Base-by-base conservation (phyloP, 2,113 vertebrate species). In the Illadopsis cleaveri region DNA sequence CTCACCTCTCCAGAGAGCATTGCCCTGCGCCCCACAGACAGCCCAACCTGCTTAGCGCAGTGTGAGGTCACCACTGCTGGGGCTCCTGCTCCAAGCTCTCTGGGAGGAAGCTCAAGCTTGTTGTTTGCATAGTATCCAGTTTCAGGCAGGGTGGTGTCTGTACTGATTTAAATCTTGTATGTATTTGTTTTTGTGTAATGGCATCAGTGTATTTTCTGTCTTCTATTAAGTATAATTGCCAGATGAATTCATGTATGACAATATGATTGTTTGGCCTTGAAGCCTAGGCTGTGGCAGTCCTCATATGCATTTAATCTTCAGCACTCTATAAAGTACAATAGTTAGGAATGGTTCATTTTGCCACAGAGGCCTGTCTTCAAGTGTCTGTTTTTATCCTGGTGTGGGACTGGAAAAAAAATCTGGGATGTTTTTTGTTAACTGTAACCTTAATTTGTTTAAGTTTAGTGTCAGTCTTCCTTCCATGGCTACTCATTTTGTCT, bases 231-330 rank as follows among this genome's bases (percentile, higher is more conserved):
- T 31, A 9, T 42, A 93, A 82, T 96, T 91, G 83, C 57, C 58
- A 94, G 53, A 82, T 73, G 28, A 91, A 93, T 77, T 80, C 12
- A 58, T 72, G 54, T 80, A 89, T 72, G 58, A 79, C 65, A 82
- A 35, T 82, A 69, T 53, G 48, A 94, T 70, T 76, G 28, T 72
- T 92, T 84, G 76, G 33, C 66, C 84, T 86, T 94, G 53, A 91
- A 91, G 62, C 23, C 57, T 61, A 20, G 1, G 31, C 57, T 80
- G 73, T 85, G 57, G 42, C 42, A 80, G 42, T 35, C 51, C 20
- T 82, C 80, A 54, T 44, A 81, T 73, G 87, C 57, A 51, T 86
- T 94, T 94, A 82, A 95, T 94, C 64, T 88, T 84, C 40, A 84
- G 21, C 45, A 82, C 51, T 78, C 56, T 83, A 51, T 88, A 72